Evolutionary conservation across 2,888 invertebrate species (phyloP).

Genomic region (Miltochrista miniata): DNA sequence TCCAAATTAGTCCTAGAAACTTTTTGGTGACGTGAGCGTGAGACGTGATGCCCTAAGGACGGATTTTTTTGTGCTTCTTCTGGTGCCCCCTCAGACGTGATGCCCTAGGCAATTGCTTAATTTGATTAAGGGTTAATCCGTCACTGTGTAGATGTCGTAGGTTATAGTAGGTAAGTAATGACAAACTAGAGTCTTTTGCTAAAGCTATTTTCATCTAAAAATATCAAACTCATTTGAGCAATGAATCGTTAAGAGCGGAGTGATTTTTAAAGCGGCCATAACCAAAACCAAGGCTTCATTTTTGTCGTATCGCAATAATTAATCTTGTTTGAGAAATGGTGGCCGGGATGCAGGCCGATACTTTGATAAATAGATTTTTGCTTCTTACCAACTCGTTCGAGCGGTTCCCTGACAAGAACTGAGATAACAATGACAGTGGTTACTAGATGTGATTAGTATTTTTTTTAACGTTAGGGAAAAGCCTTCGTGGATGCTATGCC

Average conservation of each 20-base stretch:
- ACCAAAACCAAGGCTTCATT: slow-evolving; percentile 57
- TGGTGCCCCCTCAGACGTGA: too few relatives aligned
- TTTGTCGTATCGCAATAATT: slow-evolving; percentile 64
- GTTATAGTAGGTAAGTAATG: too few relatives aligned
- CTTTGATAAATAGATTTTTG: slow-evolving; percentile 79
- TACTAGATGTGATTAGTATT: slow-evolving; percentile 28
- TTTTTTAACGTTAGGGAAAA: too few relatives aligned
- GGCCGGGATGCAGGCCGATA: slow-evolving; percentile 66
- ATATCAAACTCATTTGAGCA: slow-evolving; percentile 18
- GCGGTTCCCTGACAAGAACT: slow-evolving; percentile 36
- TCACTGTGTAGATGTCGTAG: too few relatives aligned
- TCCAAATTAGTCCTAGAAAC: too few relatives aligned
- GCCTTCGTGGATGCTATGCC: too few relatives aligned
- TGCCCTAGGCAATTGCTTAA: too few relatives aligned
- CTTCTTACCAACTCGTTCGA: slow-evolving; percentile 66
- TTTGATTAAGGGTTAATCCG: too few relatives aligned
- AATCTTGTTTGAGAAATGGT: slow-evolving; percentile 77
- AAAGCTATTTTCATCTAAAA: slow-evolving; percentile 13
- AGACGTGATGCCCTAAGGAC: too few relatives aligned
- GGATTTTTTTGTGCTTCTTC: too few relatives aligned
- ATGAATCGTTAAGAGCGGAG: slow-evolving; percentile 13
- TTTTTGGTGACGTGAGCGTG: too few relatives aligned
- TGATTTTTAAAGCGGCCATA: slow-evolving; percentile 25
- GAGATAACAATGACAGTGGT: slow-evolving; percentile 10
- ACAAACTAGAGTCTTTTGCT: not conserved